Conservation (phyloP, 2,888 invertebrate species). For the Lampropteryx suffumata region DNA sequence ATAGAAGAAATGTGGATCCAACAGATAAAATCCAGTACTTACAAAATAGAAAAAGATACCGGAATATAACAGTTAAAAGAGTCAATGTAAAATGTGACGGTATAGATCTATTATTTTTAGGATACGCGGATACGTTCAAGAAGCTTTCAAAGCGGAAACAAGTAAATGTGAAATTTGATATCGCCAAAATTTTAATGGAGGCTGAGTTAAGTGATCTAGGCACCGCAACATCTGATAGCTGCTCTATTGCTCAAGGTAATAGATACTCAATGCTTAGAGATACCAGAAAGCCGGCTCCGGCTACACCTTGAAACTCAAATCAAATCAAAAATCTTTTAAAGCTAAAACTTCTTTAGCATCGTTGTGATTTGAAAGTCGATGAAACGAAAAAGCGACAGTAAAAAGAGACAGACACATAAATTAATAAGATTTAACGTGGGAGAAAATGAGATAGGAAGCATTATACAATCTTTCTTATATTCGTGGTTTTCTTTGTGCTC, state of each 20-base stretch:
- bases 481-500: no score
- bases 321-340: no score
- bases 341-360: no score
- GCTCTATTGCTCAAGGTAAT: background rate
- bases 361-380: no score
- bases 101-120: slow-evolving; percentile 25
- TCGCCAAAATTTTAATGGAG: slow-evolving; percentile 31
- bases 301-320: slow-evolving; percentile 26
- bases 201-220: background rate
- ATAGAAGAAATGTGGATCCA: background rate
- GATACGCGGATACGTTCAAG: slow-evolving; percentile 21
- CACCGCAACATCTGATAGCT: background rate
- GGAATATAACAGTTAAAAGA: background rate
- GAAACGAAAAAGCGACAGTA: no score
- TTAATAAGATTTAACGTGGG: no score
- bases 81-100: slow-evolving; percentile 24
- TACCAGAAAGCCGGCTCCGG: slow-evolving; percentile 23
- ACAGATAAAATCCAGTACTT: slow-evolving; percentile 20
- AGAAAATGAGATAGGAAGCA: no score
- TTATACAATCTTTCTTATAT: no score
- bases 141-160: slow-evolving; percentile 24
- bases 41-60: background rate
- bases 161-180: slow-evolving; percentile 26
- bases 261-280: slow-evolving; percentile 9
- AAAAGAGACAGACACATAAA: no score